Base-by-base conservation (phyloP, 2,888 invertebrate species). In the Eurois occulta region DNA sequence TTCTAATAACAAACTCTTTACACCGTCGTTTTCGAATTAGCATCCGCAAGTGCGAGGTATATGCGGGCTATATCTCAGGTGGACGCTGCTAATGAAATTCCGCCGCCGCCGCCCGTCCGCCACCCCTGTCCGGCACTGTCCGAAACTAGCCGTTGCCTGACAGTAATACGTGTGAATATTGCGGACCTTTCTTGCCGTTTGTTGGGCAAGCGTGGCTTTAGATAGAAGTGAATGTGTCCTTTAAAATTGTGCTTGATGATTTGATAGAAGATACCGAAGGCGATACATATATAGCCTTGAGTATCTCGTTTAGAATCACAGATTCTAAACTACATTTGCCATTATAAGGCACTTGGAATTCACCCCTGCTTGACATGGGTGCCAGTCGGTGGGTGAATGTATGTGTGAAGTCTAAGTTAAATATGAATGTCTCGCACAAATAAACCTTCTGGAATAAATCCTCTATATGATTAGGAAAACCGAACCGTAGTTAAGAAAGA, bases 41-140 rank as follows among this genome's bases (percentile, higher is more conserved):
- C 83, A 66, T 81, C 48, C 62, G 72, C 86, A 66, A 74, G 83
- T 77, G 82, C 65, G 67, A 48, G 48, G 69, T 67, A 32, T 65
- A 58, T 55, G 68, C 66, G 41, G 24, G 72, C 38, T 46, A 52
- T 78, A 78, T 67, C 83, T 78, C 86, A 84, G 86, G 86, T 78
- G 86, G 83, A 46, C 43, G 67, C 18, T 64, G 75, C 28, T 84
- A 86, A 84, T 84, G 86, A 84, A 84, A 84, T 84, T 84, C 84
- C 84, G 64, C 69, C 38, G 55, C 41, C 28, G 41, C 10, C 55
- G n/a, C 28, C 43, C 35, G 62, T 62, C 41, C 41, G 67, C 28
- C 35, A 18, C 60, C 21, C 18, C 5, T 21, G 74, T 78, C 66
- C 67, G 28, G 41, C 38, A 5, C 38, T 71, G 79, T 72, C 72